Base-by-base conservation (phyloP, 2,113 vertebrate species). In the Equus quagga region DNA sequence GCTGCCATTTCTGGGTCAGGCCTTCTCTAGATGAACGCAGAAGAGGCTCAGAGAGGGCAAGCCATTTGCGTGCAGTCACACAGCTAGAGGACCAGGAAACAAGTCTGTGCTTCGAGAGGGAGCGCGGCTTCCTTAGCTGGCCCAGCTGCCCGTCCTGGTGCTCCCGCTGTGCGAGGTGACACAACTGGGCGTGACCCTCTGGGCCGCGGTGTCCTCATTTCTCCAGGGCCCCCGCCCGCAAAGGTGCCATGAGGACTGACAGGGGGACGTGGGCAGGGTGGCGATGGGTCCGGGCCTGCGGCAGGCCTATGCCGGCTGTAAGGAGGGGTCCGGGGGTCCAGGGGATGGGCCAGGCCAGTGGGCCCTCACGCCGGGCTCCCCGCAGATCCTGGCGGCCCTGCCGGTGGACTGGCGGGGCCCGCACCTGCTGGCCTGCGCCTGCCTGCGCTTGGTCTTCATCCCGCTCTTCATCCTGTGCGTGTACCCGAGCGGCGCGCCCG, bases 401-500 rank as follows among this genome's bases (percentile, higher is more conserved):
- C 99, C 99, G 1, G 99, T 99, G 0, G 99, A 99, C 97, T 99
- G 99, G 99, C 98, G 99, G 33, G 99, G 99, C 4, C 98, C 99
- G 0, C 99, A 99, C 62, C 99, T 99, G 93, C 99, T 99, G 14
- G 89, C 99, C 97, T 99, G 99, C 98, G 99, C 99, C 97, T 99
- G 99, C 92, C 98, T 99, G 41, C 99, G 99, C 0, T 99, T 99
- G 72, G 98, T 99, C 96, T 99, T 99, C 99, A 99, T 99, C 98
- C 99, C 99, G 5, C 99, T 99, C 91, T 99, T 99, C 96, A 99
- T 99, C 98, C 99, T 99, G 99, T 99, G 99, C 0, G 99, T 99
- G 73, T 99, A 99, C 97, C 99, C 99, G 31, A 99, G 98, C 0
- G 98, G 98, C 36, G 97, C 94, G 0, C 99, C 99, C 23, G 97